phyloP scores from a whole-genome alignment of 2,113 vertebrate genomes.

The Limnothrissa miodon region DNA sequence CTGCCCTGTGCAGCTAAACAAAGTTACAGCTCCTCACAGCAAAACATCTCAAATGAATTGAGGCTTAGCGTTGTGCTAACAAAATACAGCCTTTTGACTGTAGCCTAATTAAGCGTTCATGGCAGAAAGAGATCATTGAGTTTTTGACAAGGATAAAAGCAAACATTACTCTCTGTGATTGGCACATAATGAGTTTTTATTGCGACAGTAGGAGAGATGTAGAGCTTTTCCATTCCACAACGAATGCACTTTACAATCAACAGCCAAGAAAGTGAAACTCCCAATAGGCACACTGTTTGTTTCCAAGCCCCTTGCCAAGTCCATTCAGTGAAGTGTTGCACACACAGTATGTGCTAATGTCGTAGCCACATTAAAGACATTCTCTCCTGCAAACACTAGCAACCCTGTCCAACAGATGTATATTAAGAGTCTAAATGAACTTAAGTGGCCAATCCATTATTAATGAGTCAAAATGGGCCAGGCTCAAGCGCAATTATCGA shows the following conservation, averaged over 20 bases:
- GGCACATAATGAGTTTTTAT: background rate
- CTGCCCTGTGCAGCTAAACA: background rate
- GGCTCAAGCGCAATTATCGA: slow-evolving; percentile 36
- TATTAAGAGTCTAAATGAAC: slow-evolving; percentile 30
- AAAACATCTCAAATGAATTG: background rate
- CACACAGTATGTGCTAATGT: slow-evolving; percentile 15
- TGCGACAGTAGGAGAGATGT: background rate
- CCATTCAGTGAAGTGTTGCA: slow-evolving; percentile 23
- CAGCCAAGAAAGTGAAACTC: background rate
- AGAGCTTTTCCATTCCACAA: background rate
- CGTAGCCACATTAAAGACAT: slow-evolving; percentile 33
- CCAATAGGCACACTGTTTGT: background rate
- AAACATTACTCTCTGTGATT: background rate
- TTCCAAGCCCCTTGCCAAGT: slow-evolving; percentile 14
- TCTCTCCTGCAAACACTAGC: slow-evolving; percentile 20
- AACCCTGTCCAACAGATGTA: slow-evolving; percentile 34
- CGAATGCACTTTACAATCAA: background rate
- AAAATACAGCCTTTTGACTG: background rate
- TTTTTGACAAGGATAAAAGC: background rate
- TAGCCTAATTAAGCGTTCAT: background rate
- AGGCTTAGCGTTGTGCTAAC: background rate
- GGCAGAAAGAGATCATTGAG: background rate
- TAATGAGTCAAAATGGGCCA: slow-evolving; percentile 38
- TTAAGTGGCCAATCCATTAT: slow-evolving; percentile 43
- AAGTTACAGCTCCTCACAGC: background rate